Evolutionary conservation across 2,888 invertebrate genomes (phyloP).

Genomic region (Cancer borealis): DNA sequence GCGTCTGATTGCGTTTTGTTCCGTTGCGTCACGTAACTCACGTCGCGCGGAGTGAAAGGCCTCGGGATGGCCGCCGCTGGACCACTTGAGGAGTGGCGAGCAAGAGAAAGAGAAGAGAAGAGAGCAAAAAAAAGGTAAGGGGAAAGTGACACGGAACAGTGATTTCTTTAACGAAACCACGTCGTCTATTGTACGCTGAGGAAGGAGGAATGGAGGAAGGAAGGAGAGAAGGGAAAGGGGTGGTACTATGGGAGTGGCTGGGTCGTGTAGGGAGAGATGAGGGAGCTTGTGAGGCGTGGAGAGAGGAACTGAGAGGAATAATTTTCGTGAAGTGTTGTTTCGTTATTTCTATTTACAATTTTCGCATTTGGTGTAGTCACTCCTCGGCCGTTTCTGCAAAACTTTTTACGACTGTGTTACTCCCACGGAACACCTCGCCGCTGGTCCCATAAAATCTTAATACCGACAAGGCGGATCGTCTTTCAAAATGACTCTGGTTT

Average conservation of each 20-base stretch:
- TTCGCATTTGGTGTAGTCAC: too few relatives aligned
- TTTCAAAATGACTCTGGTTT: not conserved
- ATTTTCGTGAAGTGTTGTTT: not conserved
- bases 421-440: not conserved
- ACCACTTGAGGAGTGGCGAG: not conserved
- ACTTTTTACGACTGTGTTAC: not conserved
- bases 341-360: not conserved
- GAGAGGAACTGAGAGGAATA: not conserved
- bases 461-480: not conserved
- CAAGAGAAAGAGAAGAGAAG: not conserved
- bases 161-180: not conserved
- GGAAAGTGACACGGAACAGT: slow-evolving; percentile 20
- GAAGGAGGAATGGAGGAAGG: not conserved
- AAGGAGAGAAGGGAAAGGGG: not conserved
- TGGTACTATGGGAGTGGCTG: not conserved
- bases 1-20: too few relatives aligned
- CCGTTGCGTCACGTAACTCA: too few relatives aligned
- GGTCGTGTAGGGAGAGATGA: not conserved
- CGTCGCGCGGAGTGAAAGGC: too few relatives aligned
- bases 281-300: not conserved
- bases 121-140: not conserved
- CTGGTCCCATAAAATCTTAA: not conserved
- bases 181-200: not conserved
- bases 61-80: too few relatives aligned
- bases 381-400: not conserved